These are phyloP conservation scores for Sinocyclocheilus anophthalmus DNA, from an alignment of 2,113 vertebrate species.

Conservation along the genomic window DNA sequence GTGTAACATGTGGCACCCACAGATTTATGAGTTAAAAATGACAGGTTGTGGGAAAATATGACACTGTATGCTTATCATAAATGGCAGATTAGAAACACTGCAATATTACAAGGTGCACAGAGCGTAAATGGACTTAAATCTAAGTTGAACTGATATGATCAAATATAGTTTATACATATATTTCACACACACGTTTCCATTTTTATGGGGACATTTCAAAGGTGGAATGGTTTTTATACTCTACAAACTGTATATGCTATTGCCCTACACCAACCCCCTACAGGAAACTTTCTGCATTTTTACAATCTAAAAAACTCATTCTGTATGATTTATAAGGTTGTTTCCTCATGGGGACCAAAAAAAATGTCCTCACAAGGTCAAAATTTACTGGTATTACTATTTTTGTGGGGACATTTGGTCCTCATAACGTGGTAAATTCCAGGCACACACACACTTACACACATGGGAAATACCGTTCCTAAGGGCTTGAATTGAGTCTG, in stretches of 20 bases:
- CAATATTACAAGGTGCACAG: not conserved
- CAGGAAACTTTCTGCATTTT: not conserved
- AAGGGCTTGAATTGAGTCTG: not conserved
- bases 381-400: not conserved
- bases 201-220: not conserved
- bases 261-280: too few relatives aligned
- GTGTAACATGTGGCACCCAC: constrained; percentile 5
- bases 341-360: not conserved
- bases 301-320: not conserved
- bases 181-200: too few relatives aligned
- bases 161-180: too few relatives aligned
- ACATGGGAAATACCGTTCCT: not conserved
- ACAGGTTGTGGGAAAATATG: not conserved
- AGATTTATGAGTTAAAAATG: constrained; percentile 33
- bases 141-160: not conserved
- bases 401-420: not conserved
- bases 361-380: not conserved
- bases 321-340: not conserved
- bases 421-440: not conserved
- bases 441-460: not conserved
- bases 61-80: not conserved
- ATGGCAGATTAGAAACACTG: not conserved
- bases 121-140: not conserved
- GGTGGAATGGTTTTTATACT: not conserved
- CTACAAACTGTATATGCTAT: too few relatives aligned